Base-by-base conservation (phyloP, 2,797 vertebrate species). In the Vipera latastei region DNA sequence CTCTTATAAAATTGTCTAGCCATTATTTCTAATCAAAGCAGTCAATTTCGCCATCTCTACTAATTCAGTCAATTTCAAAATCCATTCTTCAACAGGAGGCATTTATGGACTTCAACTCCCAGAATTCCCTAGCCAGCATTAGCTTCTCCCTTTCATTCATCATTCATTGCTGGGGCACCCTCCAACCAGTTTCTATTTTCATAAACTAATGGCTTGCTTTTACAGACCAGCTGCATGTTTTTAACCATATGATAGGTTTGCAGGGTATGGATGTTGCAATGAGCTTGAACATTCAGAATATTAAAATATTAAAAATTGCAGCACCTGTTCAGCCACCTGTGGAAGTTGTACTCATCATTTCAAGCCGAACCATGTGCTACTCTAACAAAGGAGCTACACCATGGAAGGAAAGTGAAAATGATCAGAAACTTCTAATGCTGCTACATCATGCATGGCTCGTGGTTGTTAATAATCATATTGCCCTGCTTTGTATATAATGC, bases 121-220 rank as follows among this genome's bases (percentile, higher is more conserved):
- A 69, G 28, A 69, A 32, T 69, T 69, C 28, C 63, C 13, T n/a
- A 69, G 28, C 28, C 13, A 69, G 12, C 2, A 32, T n/a, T 91
- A 92, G 26, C 61, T 65, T 92, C 63, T 90, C 51, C 89, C 0
- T 0, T 86, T 89, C 93, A 91, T 93, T 95, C 92, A 86, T 94
- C 94, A 95, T 96, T 95, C 94, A 96, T 96, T 95, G 93, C 95
- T 93, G 94, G 28, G 0, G 94, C 95, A 94, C 94, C 94, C 91
- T 92, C 95, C 94, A 96, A 93, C 93, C 92, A 89, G 26, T 93
- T 53, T 93, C 87, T 94, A 93, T 94, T 95, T 95, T 94, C 91
- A 88, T 65, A 94, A 93, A 94, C 93, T 97, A 97, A 97, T 97
- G 96, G 97, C 94, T 93, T 0, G 1, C 94, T 93, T 94, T 95